A percentile compares a stretch with the other conserved stretches of the same genome.
Evolutionary conservation across 2,888 invertebrate genomes (phyloP).

Genomic region (Drosophila rellima): DNA sequence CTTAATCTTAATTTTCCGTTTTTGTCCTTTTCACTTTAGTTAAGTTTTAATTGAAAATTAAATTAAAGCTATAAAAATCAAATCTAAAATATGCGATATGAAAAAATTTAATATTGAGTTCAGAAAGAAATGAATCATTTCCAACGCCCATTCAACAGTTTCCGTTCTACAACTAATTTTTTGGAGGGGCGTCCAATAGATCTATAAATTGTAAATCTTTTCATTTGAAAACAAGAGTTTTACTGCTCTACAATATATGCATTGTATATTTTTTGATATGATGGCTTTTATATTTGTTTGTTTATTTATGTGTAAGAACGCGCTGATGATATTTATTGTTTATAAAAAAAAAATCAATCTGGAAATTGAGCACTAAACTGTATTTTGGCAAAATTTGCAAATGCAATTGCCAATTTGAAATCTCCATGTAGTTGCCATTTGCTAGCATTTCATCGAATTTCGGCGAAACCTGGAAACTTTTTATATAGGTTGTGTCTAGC

Average conservation of each 20-base stretch:
- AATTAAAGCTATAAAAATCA: slow-evolving; percentile 21
- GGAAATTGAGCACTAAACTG: slow-evolving; percentile 67
- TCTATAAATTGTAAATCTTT: slow-evolving; percentile 9
- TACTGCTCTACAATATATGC: slow-evolving; percentile 42
- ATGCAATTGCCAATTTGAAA: slow-evolving; percentile 68
- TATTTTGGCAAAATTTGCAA: slow-evolving; percentile 81
- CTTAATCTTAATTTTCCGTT: slow-evolving; percentile 61
- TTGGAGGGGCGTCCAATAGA: slow-evolving; percentile 33
- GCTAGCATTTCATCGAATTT: slow-evolving; percentile 51
- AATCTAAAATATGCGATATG: slow-evolving; percentile 25
- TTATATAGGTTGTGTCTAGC: slow-evolving; percentile 46
- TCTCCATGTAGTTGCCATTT: slow-evolving; percentile 45
- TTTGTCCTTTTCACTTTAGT: slow-evolving; percentile 30
- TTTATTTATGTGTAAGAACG: slow-evolving; percentile 50
- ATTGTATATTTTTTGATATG: slow-evolving; percentile 55
- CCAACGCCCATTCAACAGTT: slow-evolving; percentile 2
- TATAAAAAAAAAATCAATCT: slow-evolving; percentile 35
- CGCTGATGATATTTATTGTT: slow-evolving; percentile 22
- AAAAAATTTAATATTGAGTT: slow-evolving; percentile 11
- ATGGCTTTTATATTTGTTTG: slow-evolving; percentile 56
- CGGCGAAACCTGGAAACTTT: slow-evolving; percentile 74
- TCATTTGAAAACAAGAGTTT: slow-evolving; percentile 8
- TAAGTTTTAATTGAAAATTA: slow-evolving; percentile 21
- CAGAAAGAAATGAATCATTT: slow-evolving; percentile 12
- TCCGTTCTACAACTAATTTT: slow-evolving; percentile 17